Percentiles rank a stretch among this genome's conserved stretches.
Conservation (phyloP, 1,140 invertebrate genomes). For the Phenacoccus solenopsis region DNA sequence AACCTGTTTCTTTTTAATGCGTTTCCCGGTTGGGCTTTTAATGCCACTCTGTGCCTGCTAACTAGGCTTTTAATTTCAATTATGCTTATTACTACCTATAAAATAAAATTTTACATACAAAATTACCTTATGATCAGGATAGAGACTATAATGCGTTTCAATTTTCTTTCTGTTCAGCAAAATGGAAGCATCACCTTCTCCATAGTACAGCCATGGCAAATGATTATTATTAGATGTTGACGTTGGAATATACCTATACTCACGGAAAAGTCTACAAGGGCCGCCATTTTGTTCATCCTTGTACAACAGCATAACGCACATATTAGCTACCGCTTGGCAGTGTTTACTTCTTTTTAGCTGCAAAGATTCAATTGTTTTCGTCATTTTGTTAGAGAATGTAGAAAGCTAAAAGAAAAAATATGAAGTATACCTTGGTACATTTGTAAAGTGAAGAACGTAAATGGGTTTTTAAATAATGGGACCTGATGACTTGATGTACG, state of each 20-base stretch:
- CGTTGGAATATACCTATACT: constrained; percentile 33
- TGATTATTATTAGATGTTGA: constrained; percentile 28
- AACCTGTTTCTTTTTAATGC: too few relatives aligned
- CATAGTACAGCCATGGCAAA: constrained; percentile 44
- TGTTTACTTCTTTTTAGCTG: constrained; percentile 39
- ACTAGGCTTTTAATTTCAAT: too few relatives aligned
- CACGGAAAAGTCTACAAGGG: constrained; percentile 37
- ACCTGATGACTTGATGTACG: constrained; percentile 32
- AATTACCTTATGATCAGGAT: constrained; percentile 19
- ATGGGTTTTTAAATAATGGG: constrained; percentile 39
- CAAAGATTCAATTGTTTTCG: constrained; percentile 31
- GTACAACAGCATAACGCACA: constrained; percentile 49
- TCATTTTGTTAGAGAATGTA: too few relatives aligned
- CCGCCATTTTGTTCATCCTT: constrained; percentile 35
- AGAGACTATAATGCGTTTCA: constrained; percentile 39
- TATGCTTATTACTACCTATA: too few relatives aligned
- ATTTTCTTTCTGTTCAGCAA: constrained; percentile 40
- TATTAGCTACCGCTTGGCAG: constrained; percentile 55
- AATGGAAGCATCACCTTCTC: constrained; percentile 35
- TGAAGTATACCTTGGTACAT: constrained; percentile 37
- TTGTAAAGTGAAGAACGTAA: constrained; percentile 36
- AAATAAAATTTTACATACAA: too few relatives aligned
- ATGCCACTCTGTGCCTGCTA: too few relatives aligned
- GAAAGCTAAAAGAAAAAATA: constrained; percentile 25
- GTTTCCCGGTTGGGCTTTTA: too few relatives aligned